These are phyloP conservation scores for Casuarius casuarius DNA, from an alignment of 2,113 vertebrate genomes.

Conservation along the genomic window DNA sequence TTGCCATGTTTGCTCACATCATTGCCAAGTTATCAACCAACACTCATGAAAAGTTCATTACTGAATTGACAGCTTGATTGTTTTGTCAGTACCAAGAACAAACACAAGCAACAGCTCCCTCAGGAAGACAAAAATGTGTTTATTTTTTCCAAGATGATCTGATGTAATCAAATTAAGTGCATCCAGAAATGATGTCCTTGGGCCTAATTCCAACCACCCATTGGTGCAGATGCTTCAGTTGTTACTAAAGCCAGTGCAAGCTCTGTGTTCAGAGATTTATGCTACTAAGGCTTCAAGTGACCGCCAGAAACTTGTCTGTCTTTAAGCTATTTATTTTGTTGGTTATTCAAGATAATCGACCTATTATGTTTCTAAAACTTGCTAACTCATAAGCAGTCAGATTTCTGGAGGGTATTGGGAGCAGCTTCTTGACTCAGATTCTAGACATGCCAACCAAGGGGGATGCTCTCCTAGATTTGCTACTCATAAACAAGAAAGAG, in stretches of 20 bases:
- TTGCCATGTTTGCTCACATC: background rate
- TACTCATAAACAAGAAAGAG: background rate
- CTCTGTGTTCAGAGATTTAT: background rate
- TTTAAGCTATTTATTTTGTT: background rate
- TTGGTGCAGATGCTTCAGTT: background rate
- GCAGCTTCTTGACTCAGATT: background rate
- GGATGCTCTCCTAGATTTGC: fast-evolving
- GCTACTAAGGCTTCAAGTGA: background rate
- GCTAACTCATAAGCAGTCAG: background rate
- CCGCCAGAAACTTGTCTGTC: background rate
- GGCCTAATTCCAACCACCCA: background rate
- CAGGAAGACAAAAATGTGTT: background rate
- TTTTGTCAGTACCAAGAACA: background rate
- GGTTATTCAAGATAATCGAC: background rate
- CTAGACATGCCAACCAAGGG: background rate
- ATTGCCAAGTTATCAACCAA: background rate
- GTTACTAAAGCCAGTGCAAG: background rate
- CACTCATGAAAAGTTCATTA: background rate
- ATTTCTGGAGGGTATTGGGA: background rate
- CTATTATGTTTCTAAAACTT: background rate
- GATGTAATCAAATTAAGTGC: background rate
- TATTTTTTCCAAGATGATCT: background rate
- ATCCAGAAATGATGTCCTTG: background rate
- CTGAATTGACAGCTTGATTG: background rate
- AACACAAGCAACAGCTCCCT: background rate